Conservation (phyloP, 1,140 invertebrate species). For the Chironomus tepperi region DNA sequence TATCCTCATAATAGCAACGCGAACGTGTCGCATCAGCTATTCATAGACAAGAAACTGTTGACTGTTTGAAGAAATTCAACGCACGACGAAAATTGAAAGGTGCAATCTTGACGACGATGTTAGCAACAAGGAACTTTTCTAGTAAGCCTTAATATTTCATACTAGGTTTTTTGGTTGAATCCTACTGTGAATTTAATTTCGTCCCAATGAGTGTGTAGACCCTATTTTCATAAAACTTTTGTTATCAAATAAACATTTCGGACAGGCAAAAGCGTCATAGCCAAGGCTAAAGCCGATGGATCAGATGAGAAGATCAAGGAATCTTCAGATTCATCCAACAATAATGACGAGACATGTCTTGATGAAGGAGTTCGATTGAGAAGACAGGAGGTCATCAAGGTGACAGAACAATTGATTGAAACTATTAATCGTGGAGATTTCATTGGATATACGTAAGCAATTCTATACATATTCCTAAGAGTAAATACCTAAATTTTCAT, state of each 20-base stretch:
- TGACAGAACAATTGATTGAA: constrained; percentile 96
- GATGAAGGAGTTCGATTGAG: constrained; percentile 69
- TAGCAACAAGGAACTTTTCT: constrained; percentile 98
- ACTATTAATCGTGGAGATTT: constrained; percentile 97
- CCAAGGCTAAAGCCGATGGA: constrained; percentile 79
- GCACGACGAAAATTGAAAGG: constrained; percentile 98
- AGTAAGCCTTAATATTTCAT: constrained; percentile 56
- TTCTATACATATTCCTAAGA: no score
- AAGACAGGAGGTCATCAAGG: constrained; percentile 97
- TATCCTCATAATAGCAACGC: constrained; percentile 72
- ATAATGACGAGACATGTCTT: constrained; percentile 85
- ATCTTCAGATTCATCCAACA: constrained; percentile 87
- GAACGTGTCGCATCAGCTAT: constrained; percentile 97
- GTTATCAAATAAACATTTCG: constrained; percentile 15
- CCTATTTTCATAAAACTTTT: constrained; percentile 24
- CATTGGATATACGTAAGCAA: constrained; percentile 80
- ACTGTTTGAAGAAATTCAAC: constrained; percentile 99
- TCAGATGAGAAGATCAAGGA: constrained; percentile 69
- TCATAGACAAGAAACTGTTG: constrained; percentile 99
- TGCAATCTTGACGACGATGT: constrained; percentile 98
- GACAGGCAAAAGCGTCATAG: constrained; percentile 62
- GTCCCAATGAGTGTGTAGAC: not conserved
- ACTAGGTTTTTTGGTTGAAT: not conserved
- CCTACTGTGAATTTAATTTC: constrained; percentile 17
- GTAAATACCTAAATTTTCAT: no score